Base-by-base conservation (phyloP, 2,888 invertebrate genomes). In the Agrotis exclamationis region DNA sequence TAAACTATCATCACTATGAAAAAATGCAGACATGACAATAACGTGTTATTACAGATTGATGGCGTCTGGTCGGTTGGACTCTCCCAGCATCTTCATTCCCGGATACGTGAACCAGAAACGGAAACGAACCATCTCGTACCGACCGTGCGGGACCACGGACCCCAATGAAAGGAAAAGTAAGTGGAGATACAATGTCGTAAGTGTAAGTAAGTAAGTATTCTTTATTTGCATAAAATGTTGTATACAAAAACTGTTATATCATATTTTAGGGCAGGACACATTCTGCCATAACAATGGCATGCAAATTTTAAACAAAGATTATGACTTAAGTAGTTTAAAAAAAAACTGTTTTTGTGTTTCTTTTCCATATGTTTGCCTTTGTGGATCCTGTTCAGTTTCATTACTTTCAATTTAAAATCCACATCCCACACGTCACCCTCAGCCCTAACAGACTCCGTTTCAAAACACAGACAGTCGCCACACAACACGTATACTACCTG, bases 31-130 rank as follows among this genome's bases (percentile, higher is more conserved):
- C 6, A 0, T 51, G 47, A 69, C 20, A 6, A 6, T n/a, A 20
- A 18, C 5, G 1, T 53, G 39, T 54, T 14, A 13, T 69, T 44
- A 1, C 84, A 95, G 95, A 60, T 93, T 99, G 45, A 93, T 99
- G 79, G 97, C 97, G 3, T 97, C 97, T 1, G 98, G 98, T 0
- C 97, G 97, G 66, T 94, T 99, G 72, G 97, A 98, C 63, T 94
- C 97, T 0, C 98, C 98, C 1, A 98, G 97, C 87, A 96, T 99
- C 70, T 97, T 96, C 86, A 97, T 98, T 87, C 98, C 98, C 0
- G 99, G 99, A 3, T 98, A 97, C 90, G 95, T 97, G 24, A 96
- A 97, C 87, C 93, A 94, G 39, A 98, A 98, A 89, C 95, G 98
- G 60, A 98, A 98, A 91, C 90, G 94, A 7, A 97, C 97, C 72